These are phyloP conservation scores for Leptodactylus fallax DNA, from an alignment of 2,797 vertebrate genomes.

Conservation along the genomic window DNA sequence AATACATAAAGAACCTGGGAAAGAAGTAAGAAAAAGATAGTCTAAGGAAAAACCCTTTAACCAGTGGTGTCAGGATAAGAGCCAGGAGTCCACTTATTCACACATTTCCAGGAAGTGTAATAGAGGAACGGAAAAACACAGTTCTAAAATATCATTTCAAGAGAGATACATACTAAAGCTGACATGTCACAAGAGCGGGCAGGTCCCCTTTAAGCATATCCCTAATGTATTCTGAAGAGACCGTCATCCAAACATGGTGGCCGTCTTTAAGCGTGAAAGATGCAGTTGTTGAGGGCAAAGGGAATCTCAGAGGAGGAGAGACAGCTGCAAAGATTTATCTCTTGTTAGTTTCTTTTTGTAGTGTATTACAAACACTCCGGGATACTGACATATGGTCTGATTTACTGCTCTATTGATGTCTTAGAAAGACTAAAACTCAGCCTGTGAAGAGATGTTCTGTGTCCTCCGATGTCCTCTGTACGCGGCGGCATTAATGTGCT, in stretches of 20 bases:
- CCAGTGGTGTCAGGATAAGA: too few relatives aligned
- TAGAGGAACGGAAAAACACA: too few relatives aligned
- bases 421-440: background rate
- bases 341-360: background rate
- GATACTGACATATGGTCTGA: background rate
- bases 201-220: background rate
- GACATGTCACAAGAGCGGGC: background rate
- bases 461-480: background rate
- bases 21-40: too few relatives aligned
- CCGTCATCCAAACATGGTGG: background rate
- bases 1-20: too few relatives aligned
- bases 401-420: constrained; percentile 18
- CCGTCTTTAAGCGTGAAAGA: background rate
- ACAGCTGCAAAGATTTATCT: background rate
- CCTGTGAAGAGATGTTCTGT: background rate
- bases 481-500: too few relatives aligned
- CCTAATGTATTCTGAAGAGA: background rate
- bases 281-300: background rate
- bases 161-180: too few relatives aligned
- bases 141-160: background rate
- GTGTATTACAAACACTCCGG: background rate
- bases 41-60: too few relatives aligned
- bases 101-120: too few relatives aligned
- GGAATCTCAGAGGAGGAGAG: background rate
- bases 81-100: too few relatives aligned